A percentile compares a stretch with the other conserved stretches of the same genome.
Evolutionary conservation across 2,113 vertebrate genomes (phyloP).

Genomic region (Phalacrocorax pelagicus): DNA sequence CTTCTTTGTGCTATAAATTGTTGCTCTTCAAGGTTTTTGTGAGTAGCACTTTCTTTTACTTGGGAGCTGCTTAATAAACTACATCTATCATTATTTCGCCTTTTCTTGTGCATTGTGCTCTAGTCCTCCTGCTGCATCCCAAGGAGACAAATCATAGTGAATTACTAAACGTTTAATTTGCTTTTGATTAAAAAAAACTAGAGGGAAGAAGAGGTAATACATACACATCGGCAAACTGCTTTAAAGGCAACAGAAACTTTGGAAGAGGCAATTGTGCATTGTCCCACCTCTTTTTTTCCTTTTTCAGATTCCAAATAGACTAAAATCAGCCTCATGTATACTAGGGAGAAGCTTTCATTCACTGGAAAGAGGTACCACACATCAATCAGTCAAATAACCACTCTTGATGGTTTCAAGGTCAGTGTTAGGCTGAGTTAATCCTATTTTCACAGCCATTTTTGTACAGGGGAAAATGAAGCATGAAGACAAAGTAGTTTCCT

Average conservation of each 20-base stretch:
- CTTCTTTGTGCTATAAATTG: not conserved
- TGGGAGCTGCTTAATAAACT: constrained; percentile 40
- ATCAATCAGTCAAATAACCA: not conserved
- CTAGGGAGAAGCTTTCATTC: not conserved
- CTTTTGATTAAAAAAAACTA: constrained; percentile 19
- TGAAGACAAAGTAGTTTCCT: not conserved
- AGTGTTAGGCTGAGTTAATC: not conserved
- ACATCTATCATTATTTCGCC: constrained; percentile 36
- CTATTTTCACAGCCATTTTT: not conserved
- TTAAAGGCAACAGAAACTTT: not conserved
- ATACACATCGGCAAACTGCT: not conserved
- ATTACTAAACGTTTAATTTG: constrained; percentile 57
- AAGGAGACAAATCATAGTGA: constrained; percentile 36
- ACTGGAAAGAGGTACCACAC: not conserved
- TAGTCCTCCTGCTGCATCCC: constrained; percentile 40
- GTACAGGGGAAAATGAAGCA: not conserved
- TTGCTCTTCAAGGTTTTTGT: constrained; percentile 34
- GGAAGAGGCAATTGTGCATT: not conserved
- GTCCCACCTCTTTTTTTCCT: not conserved
- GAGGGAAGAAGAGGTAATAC: not conserved
- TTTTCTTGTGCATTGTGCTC: not conserved
- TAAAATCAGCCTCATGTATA: not conserved
- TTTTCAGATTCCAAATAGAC: not conserved
- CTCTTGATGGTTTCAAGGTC: not conserved
- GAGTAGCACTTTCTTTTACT: constrained; percentile 18